Evolutionary conservation across 2,888 invertebrate genomes (phyloP).

Genomic region (Chesias legatella): DNA sequence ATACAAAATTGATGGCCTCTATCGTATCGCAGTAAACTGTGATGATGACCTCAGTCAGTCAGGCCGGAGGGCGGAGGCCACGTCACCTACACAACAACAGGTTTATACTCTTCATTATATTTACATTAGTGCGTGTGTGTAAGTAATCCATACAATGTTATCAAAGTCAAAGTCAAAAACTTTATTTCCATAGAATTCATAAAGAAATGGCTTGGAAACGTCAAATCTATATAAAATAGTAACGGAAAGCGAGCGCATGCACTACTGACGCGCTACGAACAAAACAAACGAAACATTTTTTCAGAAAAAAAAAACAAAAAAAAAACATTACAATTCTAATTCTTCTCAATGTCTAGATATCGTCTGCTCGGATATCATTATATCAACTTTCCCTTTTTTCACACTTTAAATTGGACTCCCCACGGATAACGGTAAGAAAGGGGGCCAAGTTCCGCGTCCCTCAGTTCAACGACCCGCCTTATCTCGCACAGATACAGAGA

Average conservation of each 20-base stretch:
- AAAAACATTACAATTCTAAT: conserved; percentile 16
- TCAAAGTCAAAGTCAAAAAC: too few relatives aligned
- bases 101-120: conserved; percentile 23
- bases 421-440: conserved; percentile 50
- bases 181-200: too few relatives aligned
- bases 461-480: conserved; percentile 62
- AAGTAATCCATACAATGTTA: too few relatives aligned
- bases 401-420: conserved; percentile 24
- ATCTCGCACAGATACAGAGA: conserved; percentile 62
- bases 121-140: conserved; percentile 16
- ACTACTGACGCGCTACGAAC: too few relatives aligned
- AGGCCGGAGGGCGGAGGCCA: too few relatives aligned
- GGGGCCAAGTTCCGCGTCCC: conserved; percentile 41
- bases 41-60: conserved; percentile 11
- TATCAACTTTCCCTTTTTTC: conserved; percentile 22
- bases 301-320: too few relatives aligned
- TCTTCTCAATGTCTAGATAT: conserved; percentile 11
- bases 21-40: conserved; percentile 11
- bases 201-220: too few relatives aligned
- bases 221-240: too few relatives aligned
- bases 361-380: conserved; percentile 15
- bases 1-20: neutral
- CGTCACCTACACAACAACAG: too few relatives aligned
- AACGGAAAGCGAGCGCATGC: too few relatives aligned
- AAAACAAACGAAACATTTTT: too few relatives aligned